Evolutionary conservation across 92 coral and sea anemone species (phyloP), one percentile per base, ranked within the genome.

Genomic region (Palythoa heliodiscus): DNA sequence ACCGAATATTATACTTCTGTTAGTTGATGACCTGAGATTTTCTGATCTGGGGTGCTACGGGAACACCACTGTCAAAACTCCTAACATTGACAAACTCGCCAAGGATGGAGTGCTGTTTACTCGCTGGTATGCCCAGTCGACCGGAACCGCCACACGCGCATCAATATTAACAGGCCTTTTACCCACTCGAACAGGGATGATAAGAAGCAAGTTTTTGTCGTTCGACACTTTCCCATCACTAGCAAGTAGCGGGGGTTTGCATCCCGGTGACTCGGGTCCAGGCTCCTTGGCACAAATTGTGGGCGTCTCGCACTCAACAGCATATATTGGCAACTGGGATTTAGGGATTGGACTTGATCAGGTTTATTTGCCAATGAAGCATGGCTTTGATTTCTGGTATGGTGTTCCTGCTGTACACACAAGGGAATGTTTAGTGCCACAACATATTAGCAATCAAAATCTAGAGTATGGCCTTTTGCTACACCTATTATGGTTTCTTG

Each of bases 311-410:
- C 95, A 94, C 58, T 24, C 88, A 0, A 96, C 93, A 10, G 91
- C 92, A 38, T 96, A 90, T 84, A 92, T 96, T 52, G 98, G 98
- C 3, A 81, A 90, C 55, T 96, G 98, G 98, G 98, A 93, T 11
- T 82, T 94, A 10, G 98, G 98, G 1, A 52, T 94, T 25, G 98
- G 98, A 0, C 83, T 92, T 58, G 90, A 88, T 25, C 95, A 90
- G 25, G 53, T 89, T 50, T 96, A 89, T 71, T 79, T 89, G 57
- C 98, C 98, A 3, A 70, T 91, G 53, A 83, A 89, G 55, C 98
- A 94, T 70, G 98, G 98, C 22, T 96, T 96, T 88, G 93, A 91
- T 72, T 88, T 82, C 19, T 96, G 95, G 95, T 94, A 92, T 77
- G 98, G 98, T 9, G 91, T 94, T n/a, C 90, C 95, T 11, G 70